Conservation (phyloP, 1,140 invertebrate species). For the Drosophila tsacasi region DNA sequence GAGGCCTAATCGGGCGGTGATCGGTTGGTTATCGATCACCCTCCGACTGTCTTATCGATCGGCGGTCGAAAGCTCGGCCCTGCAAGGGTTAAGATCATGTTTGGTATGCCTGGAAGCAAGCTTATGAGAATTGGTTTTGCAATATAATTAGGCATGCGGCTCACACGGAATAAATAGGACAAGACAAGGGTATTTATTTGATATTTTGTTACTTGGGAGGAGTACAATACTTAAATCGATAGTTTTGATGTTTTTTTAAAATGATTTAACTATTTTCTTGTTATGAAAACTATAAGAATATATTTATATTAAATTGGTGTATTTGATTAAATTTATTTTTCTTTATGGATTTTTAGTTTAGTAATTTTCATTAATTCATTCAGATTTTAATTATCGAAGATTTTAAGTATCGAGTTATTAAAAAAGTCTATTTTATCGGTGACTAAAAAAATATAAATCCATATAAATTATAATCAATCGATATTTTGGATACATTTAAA, state of each 20-base stretch:
- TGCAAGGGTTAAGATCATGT: conserved; percentile 49
- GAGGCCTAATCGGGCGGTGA: conserved; percentile 14
- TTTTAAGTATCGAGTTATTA: too few relatives aligned
- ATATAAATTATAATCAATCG: too few relatives aligned
- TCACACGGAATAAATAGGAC: conserved; percentile 2
- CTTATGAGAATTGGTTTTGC: conserved; percentile 51
- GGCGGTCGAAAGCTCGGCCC: conserved; percentile 43
- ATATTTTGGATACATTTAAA: neutral
- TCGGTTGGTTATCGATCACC: neutral
- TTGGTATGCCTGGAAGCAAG: conserved; percentile 65
- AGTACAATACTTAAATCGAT: too few relatives aligned
- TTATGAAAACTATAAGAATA: too few relatives aligned
- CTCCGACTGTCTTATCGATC: conserved; percentile 5
- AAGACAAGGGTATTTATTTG: conserved; percentile 1
- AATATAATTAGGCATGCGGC: conserved; percentile 28
- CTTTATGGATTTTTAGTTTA: neutral
- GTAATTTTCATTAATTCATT: too few relatives aligned
- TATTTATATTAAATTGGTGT: too few relatives aligned
- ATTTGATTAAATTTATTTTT: neutral
- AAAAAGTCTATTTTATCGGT: too few relatives aligned
- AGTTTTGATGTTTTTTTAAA: too few relatives aligned
- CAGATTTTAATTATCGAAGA: too few relatives aligned
- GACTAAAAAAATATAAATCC: too few relatives aligned
- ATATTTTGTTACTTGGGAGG: neutral
- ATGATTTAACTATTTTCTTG: too few relatives aligned